Evolutionary conservation across 2,113 vertebrate genomes (phyloP).

Genomic region (Daphoenositta chrysoptera): DNA sequence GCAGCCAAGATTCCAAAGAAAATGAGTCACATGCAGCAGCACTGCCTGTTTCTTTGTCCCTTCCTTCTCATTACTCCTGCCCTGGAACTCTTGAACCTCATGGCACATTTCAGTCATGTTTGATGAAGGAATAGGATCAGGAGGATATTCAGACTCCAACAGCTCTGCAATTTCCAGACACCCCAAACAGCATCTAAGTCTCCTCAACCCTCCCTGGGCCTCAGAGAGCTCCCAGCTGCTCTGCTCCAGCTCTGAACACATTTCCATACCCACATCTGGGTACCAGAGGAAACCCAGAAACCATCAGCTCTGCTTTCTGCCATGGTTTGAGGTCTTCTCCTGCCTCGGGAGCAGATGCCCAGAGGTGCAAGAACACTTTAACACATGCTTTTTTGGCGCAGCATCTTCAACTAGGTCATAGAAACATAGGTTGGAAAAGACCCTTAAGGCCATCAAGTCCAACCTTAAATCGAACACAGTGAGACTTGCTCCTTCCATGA

Average conservation of each 20-base stretch:
- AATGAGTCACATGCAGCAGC: neutral
- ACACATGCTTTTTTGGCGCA: accelerated
- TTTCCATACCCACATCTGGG: accelerated
- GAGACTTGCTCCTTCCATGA: neutral
- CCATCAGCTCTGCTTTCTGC: neutral
- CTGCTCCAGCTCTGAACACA: neutral
- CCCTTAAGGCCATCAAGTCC: neutral
- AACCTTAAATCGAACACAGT: neutral
- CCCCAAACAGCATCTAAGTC: neutral
- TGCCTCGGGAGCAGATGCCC: neutral
- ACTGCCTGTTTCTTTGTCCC: neutral
- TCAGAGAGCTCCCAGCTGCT: neutral
- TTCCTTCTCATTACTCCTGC: neutral
- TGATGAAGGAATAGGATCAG: neutral
- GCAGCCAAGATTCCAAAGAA: slow-evolving; percentile 27
- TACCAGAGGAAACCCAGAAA: neutral
- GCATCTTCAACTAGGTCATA: neutral
- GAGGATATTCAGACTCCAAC: neutral
- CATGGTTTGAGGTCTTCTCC: neutral
- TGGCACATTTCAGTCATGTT: neutral
- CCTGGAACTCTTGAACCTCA: neutral
- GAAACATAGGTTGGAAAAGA: neutral
- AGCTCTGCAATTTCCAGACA: neutral
- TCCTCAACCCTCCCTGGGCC: neutral
- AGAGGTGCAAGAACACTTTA: neutral